These are phyloP conservation scores for Stichopus chloronotus DNA, from an alignment of 35 echinoderm and acorn worm species.

Conservation along the genomic window DNA sequence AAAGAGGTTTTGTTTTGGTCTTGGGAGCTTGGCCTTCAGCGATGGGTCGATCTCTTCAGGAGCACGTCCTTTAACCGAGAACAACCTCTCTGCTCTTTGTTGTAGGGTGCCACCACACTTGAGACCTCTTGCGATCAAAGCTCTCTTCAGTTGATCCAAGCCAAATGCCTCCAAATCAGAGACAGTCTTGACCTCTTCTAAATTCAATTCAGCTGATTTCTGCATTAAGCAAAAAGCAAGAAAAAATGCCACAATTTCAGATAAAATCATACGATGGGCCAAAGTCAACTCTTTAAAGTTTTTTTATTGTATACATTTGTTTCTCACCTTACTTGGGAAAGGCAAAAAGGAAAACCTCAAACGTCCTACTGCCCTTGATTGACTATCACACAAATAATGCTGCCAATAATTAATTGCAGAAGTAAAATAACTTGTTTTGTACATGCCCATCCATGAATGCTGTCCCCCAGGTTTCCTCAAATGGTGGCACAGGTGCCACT, in stretches of 20 bases:
- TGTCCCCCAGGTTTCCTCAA: too few relatives aligned
- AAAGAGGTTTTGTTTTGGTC: slow-evolving; percentile 56
- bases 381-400: too few relatives aligned
- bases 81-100: slow-evolving; percentile 84
- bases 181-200: slow-evolving; percentile 62
- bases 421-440: too few relatives aligned
- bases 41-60: slow-evolving; percentile 82
- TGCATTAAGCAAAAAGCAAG: slow-evolving; percentile 19
- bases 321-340: too few relatives aligned
- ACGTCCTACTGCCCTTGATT: too few relatives aligned
- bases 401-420: too few relatives aligned
- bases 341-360: too few relatives aligned
- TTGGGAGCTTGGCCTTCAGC: slow-evolving; percentile 77
- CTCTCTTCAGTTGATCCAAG: slow-evolving; percentile 79
- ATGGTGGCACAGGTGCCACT: too few relatives aligned
- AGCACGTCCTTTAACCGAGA: slow-evolving; percentile 74
- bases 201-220: slow-evolving; percentile 61
- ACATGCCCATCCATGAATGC: too few relatives aligned
- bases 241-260: neutral
- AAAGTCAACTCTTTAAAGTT: too few relatives aligned
- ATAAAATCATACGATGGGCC: neutral
- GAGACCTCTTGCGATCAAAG: slow-evolving; percentile 82
- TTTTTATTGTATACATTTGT: too few relatives aligned
- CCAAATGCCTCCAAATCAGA: slow-evolving; percentile 79
- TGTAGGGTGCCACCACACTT: slow-evolving; percentile 98